Evolutionary conservation across 2,888 invertebrate species (phyloP).

Genomic region (Deilephila elpenor): DNA sequence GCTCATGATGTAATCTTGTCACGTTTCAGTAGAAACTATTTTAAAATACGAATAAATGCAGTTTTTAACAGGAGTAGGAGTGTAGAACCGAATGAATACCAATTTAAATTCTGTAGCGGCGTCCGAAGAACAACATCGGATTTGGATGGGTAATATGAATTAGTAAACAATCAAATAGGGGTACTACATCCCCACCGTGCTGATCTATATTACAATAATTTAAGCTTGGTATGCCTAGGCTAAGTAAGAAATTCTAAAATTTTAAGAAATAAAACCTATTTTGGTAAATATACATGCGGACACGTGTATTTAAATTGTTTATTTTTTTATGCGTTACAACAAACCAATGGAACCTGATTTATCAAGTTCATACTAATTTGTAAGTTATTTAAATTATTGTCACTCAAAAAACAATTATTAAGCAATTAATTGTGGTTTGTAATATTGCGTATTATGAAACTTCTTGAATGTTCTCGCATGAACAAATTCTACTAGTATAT

Average conservation of each 20-base stretch:
- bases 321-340: not conserved
- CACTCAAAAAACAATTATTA: not conserved
- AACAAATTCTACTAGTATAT: not conserved
- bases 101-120: too few relatives aligned
- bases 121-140: too few relatives aligned
- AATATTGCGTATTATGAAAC: not conserved
- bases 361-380: not conserved
- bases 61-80: too few relatives aligned
- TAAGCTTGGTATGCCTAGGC: too few relatives aligned
- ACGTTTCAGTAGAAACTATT: constrained; percentile 1
- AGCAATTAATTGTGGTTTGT: not conserved
- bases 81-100: too few relatives aligned
- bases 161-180: too few relatives aligned
- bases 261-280: too few relatives aligned
- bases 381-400: not conserved
- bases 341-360: not conserved
- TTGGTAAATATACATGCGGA: not conserved
- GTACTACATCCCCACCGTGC: too few relatives aligned
- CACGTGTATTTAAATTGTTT: not conserved
- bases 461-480: not conserved
- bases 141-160: too few relatives aligned
- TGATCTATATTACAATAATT: too few relatives aligned
- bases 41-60: too few relatives aligned
- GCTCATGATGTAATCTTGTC: constrained; percentile 18
- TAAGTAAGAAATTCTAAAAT: too few relatives aligned